Evolutionary conservation across 2,888 invertebrate species (phyloP), one percentile per base, ranked within the genome.

Genomic region (Rhingia rostrata): DNA sequence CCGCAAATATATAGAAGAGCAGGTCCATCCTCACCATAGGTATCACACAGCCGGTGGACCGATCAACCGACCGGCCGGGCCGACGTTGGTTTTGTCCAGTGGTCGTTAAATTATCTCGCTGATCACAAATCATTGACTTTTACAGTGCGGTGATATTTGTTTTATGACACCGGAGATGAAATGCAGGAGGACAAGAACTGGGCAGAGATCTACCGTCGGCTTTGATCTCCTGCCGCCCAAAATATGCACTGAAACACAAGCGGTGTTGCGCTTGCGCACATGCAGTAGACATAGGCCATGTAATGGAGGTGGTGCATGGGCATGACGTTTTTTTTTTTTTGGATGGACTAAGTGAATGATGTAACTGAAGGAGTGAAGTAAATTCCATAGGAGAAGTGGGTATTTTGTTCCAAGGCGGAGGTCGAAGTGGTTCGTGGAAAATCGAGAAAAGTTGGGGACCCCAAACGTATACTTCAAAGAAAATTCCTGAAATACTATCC

Each of bases 61-160:
- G 64, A 39, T 45, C 10, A 45, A 45, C 22, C 22, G 22, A 22
- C 22, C 22, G 22, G 2, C 22, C 14, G 39, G 58, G 3, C 14
- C 10, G n/a, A 43, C 53, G 33, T 60, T 53, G 41, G 54, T 78
- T 72, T 74, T 74, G 74, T 78, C 78, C 53, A 79, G 51, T 70
- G 74, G 75, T 86, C 86, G 86, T 86, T 86, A 86, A 86, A 86
- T 83, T 86, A 86, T 77, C 86, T 86, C 66, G 75, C 80, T 83
- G 86, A 86, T 86, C 87, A 87, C 87, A 87, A 87, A 87, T 87
- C 87, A 87, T 86, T 86, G 84, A 84, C 86, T 87, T 86, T 87
- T 82, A 86, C 84, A 86, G 86, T 73, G 84, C 87, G 86, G 85
- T 86, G 86, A 86, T 87, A 87, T 87, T 87, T 87, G 87, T 86